phyloP scores from a whole-genome alignment of 2,888 invertebrate genomes.

The Brenthis daphne region DNA sequence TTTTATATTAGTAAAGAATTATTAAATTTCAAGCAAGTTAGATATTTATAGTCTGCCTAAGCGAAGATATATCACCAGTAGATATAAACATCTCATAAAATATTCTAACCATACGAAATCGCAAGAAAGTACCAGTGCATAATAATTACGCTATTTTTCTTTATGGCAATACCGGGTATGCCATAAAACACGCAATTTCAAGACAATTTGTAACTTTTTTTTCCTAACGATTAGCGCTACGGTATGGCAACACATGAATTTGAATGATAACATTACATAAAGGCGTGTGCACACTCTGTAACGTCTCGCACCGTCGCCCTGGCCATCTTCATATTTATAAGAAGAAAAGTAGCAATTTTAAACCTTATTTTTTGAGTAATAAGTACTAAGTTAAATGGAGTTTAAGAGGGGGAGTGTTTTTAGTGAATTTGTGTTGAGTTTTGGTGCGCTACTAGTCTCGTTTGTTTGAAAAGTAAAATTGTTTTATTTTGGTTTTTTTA shows the following conservation, averaged over 20 bases:
- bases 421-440: slow-evolving; percentile 8
- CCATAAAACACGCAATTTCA: slow-evolving; percentile 6
- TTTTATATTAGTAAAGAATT: too few relatives aligned
- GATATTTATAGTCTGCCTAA: too few relatives aligned
- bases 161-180: slow-evolving; percentile 5
- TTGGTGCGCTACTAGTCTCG: not conserved
- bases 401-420: not conserved
- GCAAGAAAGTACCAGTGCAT: not conserved
- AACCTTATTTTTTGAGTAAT: slow-evolving; percentile 11
- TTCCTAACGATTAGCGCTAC: slow-evolving; percentile 1
- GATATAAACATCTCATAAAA: not conserved
- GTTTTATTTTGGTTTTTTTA: not conserved
- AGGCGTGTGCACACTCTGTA: slow-evolving; percentile 50
- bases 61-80: not conserved
- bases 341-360: not conserved
- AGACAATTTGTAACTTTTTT: slow-evolving; percentile 10
- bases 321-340: slow-evolving; percentile 21
- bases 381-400: not conserved
- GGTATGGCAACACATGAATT: slow-evolving; percentile 11
- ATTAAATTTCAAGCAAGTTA: too few relatives aligned
- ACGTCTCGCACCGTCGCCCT: slow-evolving; percentile 52
- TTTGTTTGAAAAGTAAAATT: slow-evolving; percentile 14
- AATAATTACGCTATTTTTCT: slow-evolving; percentile 1
- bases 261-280: slow-evolving; percentile 48
- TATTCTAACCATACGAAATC: not conserved